Base-by-base conservation (phyloP, 1,140 invertebrate genomes). In the Zaprionus taronus region DNA sequence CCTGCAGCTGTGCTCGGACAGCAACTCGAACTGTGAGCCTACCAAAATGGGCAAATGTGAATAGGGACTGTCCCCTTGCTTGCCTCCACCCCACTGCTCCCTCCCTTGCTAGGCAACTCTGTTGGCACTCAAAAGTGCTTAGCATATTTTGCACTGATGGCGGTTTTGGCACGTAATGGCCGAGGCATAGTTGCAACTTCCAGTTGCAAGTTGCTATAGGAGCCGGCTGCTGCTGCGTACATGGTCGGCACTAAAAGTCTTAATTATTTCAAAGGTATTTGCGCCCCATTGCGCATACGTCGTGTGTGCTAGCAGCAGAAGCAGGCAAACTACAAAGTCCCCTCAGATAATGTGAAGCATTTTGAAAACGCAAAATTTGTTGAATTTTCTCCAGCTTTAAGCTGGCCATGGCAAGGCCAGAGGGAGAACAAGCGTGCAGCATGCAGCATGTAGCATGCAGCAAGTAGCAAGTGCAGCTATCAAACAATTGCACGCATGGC, bases 181-280 rank as follows among this genome's bases (percentile, higher is more conserved):
- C 66, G 64, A 22, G 20, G 36, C 72, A 62, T 49, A 69, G 75
- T 75, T 69, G 57, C 31, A 67, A 17, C 66, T 41, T 69, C 26
- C 66, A 67, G 55, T 56, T 49, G 36, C 62, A 65, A 20, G 38
- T 34, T 53, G 64, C 63, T 66, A 22, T 58, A 36, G 51, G 2
- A 31, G 26, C 36, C 26, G 49, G 57, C 22, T 31, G 44, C 31
- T 34, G 51, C 44, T 14, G 15, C 24, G 9, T 34, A 34, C 31
- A 34, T 34, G 31, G 31, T 34, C 20, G 47, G 66, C 63, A 83
- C 81, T 72, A 78, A 72, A 84, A 83, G 77, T 84, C 81, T 84
- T 80, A 84, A 84, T 84, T 80, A 84, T 84, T 80, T 78, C 70
- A 78, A 79, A 78, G 79, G 81, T 77, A 80, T 75, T 65, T 79